Conservation (phyloP, 2,888 invertebrate genomes). For the Girardia tigrina region DNA sequence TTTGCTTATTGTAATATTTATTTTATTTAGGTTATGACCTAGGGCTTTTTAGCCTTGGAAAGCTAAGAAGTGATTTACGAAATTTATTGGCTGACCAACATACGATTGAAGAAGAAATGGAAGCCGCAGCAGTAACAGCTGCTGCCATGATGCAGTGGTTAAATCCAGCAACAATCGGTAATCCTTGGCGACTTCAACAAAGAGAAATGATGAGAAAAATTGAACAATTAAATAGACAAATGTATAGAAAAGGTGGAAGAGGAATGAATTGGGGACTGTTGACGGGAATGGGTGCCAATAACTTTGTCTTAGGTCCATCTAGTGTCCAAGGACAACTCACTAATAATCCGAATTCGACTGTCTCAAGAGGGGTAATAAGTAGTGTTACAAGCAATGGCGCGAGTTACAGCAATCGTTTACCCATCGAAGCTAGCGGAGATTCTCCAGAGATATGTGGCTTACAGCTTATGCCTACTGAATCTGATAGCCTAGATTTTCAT, state of each 20-base stretch:
- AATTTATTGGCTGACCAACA: constrained; percentile 34
- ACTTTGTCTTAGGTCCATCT: neutral
- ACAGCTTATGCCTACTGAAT: neutral
- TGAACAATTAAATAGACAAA: constrained; percentile 31
- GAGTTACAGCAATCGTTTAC: constrained; percentile 6
- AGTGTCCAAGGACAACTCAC: neutral
- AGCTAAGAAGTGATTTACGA: constrained; percentile 31
- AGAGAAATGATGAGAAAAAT: constrained; percentile 24
- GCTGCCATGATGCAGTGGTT: constrained; percentile 31
- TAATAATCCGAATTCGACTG: neutral
- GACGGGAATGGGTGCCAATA: neutral
- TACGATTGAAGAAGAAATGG: constrained; percentile 35
- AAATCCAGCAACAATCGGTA: constrained; percentile 17
- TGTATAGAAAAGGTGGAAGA: constrained; percentile 31
- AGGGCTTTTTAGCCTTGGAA: constrained; percentile 34
- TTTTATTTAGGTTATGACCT: constrained; percentile 33
- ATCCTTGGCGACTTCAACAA: constrained; percentile 31
- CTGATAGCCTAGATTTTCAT: neutral
- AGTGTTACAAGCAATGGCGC: constrained; percentile 8
- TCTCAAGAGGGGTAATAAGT: neutral
- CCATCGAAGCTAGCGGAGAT: neutral
- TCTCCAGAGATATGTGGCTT: constrained; percentile 6
- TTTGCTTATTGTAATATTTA: neutral
- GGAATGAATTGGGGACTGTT: neutral
- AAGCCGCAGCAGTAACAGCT: constrained; percentile 32